Percentiles rank a stretch among this genome's conserved stretches.
phyloP scores from a whole-genome alignment of 2,888 invertebrate genomes.

The Junonia oenone region DNA sequence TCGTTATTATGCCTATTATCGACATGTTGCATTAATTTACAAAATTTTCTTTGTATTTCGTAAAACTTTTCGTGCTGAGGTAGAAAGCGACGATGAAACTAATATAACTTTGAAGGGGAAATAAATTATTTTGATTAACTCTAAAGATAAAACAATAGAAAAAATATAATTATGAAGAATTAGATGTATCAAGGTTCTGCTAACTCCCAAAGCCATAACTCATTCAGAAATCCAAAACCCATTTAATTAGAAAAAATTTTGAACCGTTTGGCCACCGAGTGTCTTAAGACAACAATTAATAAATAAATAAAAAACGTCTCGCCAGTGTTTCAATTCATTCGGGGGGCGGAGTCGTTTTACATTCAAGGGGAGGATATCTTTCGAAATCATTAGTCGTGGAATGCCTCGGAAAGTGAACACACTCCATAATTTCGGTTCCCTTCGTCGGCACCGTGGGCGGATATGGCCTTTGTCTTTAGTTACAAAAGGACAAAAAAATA shows the following conservation, averaged over 20 bases:
- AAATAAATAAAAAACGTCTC: conserved; percentile 56
- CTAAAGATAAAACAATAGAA: neutral
- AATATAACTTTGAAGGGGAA: neutral
- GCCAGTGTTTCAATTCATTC: conserved; percentile 77
- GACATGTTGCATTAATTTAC: conserved; percentile 5
- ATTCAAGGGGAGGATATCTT: conserved; percentile 77
- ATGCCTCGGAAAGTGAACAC: conserved; percentile 64
- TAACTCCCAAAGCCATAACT: conserved; percentile 9
- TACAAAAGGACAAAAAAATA: conserved; percentile 53
- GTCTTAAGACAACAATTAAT: conserved; percentile 70
- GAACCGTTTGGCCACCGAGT: conserved; percentile 34
- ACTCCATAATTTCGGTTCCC: conserved; percentile 69
- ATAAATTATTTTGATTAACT: neutral
- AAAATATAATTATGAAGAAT: neutral
- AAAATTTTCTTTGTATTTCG: too few species aligned
- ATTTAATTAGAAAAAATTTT: conserved; percentile 35
- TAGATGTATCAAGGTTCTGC: neutral
- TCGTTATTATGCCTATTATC: conserved; percentile 7
- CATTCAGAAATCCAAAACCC: conserved; percentile 17
- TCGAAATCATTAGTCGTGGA: conserved; percentile 76
- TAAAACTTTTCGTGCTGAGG: too few species aligned
- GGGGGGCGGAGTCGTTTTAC: conserved; percentile 73
- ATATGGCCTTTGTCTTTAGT: conserved; percentile 71
- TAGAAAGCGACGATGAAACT: too few species aligned
- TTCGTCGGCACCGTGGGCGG: conserved; percentile 62